Evolutionary conservation across 2,797 vertebrate species (phyloP).

Genomic region (Malacoraja senta): DNA sequence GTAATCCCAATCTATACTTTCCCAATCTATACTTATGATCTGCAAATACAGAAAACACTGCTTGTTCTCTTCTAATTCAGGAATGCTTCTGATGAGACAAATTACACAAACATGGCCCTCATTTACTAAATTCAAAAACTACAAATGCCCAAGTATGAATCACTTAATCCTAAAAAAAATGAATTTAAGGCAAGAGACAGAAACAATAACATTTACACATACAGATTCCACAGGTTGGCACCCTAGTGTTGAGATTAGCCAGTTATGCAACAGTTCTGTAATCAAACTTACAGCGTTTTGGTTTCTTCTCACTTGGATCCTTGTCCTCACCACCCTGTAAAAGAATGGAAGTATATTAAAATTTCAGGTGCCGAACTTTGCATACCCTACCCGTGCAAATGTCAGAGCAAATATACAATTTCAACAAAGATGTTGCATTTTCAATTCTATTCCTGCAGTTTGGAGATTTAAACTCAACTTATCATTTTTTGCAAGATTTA

Average conservation of each 20-base stretch:
- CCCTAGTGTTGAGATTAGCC: neutral
- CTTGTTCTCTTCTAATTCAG: neutral
- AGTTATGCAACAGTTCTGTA: neutral
- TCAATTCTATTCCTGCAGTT: neutral
- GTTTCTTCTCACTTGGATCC: slow-evolving; percentile 31
- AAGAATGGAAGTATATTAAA: neutral
- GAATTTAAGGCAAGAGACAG: neutral
- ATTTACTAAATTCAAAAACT: neutral
- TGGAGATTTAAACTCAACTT: too few relatives aligned
- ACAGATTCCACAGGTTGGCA: neutral
- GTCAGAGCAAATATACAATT: neutral
- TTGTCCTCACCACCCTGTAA: slow-evolving; percentile 36
- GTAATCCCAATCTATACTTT: neutral
- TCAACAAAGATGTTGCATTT: neutral
- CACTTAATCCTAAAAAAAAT: neutral
- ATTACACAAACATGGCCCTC: neutral
- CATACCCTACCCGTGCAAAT: too few relatives aligned
- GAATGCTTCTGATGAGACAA: neutral
- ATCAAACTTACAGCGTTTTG: slow-evolving; percentile 31
- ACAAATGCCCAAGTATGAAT: neutral
- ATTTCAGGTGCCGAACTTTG: too few relatives aligned
- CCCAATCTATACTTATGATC: neutral
- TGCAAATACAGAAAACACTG: neutral
- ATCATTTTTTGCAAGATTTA: too few relatives aligned
- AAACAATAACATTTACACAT: neutral